These are phyloP conservation scores for Siniperca scherzeri DNA, from an alignment of 2,797 vertebrate species.

Conservation along the genomic window DNA sequence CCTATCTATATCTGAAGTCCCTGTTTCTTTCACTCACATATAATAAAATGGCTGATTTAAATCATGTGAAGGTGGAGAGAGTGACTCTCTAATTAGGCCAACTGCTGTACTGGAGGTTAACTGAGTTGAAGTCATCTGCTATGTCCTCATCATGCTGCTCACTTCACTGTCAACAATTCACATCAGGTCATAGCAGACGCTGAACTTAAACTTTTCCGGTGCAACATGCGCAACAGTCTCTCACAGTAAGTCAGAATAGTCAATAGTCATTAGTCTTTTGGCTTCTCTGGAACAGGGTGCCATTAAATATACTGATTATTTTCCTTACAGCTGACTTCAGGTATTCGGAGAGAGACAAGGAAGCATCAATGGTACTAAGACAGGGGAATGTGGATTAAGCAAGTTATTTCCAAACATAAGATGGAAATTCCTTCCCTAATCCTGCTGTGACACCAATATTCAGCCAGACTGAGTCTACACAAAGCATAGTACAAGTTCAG, in stretches of 20 bases:
- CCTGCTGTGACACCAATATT: slow-evolving; percentile 70
- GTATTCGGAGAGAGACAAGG: slow-evolving; percentile 63
- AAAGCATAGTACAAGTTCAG: slow-evolving; percentile 15
- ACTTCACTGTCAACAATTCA: neutral
- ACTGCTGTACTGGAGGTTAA: slow-evolving; percentile 37
- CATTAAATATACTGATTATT: slow-evolving; percentile 32
- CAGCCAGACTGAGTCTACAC: slow-evolving; percentile 33
- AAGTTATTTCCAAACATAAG: slow-evolving; percentile 76
- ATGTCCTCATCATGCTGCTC: slow-evolving; percentile 6
- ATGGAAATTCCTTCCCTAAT: slow-evolving; percentile 83
- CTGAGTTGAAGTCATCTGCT: slow-evolving; percentile 43
- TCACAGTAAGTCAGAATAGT: neutral
- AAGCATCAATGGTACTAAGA: slow-evolving; percentile 61
- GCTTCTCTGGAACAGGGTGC: neutral
- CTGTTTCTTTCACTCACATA: neutral
- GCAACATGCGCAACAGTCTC: neutral
- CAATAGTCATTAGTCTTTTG: neutral
- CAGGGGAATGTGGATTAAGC: slow-evolving; percentile 81
- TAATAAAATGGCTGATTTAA: slow-evolving; percentile 47
- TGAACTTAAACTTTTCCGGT: neutral
- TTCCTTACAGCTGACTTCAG: slow-evolving; percentile 47
- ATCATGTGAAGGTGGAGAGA: slow-evolving; percentile 61
- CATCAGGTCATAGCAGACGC: neutral
- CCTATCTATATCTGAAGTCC: neutral
- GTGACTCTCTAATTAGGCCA: slow-evolving; percentile 32